phyloP scores from a whole-genome alignment of 92 coral and sea anemone genomes.

The Palythoa caribaeorum region DNA sequence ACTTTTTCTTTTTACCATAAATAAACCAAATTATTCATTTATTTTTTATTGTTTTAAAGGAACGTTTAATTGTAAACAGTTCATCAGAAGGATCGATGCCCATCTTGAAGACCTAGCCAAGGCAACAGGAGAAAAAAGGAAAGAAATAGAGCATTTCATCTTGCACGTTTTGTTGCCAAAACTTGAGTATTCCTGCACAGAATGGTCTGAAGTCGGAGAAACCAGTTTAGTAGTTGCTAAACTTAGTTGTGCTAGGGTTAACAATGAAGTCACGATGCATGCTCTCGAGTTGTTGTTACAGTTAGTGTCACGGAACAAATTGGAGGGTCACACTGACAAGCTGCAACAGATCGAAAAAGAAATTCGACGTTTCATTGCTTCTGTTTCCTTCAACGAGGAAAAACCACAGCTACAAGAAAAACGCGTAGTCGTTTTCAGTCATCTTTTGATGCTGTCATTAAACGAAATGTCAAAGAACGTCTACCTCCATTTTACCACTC shows the following conservation, averaged over 20 bases:
- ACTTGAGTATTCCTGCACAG: neutral
- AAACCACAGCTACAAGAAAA: neutral
- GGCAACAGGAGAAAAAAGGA: neutral
- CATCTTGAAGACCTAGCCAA: neutral
- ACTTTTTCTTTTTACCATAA: neutral
- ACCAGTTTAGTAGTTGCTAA: neutral
- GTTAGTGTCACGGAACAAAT: conserved; percentile 18
- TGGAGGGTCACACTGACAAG: conserved; percentile 2
- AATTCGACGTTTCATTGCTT: neutral
- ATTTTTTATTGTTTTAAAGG: neutral
- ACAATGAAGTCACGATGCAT: neutral
- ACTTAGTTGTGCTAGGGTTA: neutral
- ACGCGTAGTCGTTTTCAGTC: neutral
- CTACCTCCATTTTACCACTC: neutral
- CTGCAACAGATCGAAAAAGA: neutral
- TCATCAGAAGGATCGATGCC: neutral
- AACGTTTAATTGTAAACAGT: neutral
- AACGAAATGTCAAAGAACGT: neutral
- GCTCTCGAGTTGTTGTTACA: neutral
- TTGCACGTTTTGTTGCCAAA: conserved; percentile 16
- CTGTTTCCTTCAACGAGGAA: neutral
- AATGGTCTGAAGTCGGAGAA: neutral
- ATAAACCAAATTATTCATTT: neutral
- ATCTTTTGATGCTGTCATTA: neutral
- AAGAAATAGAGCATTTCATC: neutral